Percentiles rank a stretch among this genome's conserved stretches.
These are phyloP conservation scores for Athalia cordata DNA, from an alignment of 2,888 invertebrate species.

Conservation along the genomic window DNA sequence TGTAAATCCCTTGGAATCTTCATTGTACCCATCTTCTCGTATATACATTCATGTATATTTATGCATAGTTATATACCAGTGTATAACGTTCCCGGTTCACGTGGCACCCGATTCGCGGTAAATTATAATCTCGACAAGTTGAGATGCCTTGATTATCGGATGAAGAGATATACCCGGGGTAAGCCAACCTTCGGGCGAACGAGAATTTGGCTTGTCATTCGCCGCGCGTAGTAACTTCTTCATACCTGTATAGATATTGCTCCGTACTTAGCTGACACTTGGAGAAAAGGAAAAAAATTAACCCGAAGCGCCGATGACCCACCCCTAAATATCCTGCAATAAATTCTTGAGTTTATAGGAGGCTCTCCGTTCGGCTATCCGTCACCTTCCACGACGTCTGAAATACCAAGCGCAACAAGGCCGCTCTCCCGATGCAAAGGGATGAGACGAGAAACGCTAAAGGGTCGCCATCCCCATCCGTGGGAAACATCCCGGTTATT, in stretches of 20 bases:
- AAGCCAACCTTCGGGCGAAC: too few relatives aligned
- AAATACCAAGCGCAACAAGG: constrained; percentile 17
- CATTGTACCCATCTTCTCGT: constrained; percentile 26
- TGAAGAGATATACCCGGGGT: background rate
- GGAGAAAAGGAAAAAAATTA: too few relatives aligned
- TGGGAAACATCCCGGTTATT: constrained; percentile 56
- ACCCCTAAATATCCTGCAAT: background rate
- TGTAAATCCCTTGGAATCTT: constrained; percentile 58
- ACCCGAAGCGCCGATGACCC: background rate
- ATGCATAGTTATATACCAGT: background rate
- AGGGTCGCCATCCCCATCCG: constrained; percentile 44
- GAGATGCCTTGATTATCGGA: constrained; percentile 45
- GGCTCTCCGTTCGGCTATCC: constrained; percentile 23
- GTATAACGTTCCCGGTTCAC: constrained; percentile 37
- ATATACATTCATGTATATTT: background rate
- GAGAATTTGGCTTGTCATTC: too few relatives aligned
- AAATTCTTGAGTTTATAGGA: constrained; percentile 13
- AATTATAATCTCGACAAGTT: constrained; percentile 58
- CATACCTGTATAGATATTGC: too few relatives aligned
- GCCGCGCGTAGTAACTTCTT: too few relatives aligned
- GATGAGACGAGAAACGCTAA: constrained; percentile 38
- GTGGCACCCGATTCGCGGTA: background rate
- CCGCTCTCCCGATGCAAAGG: constrained; percentile 39
- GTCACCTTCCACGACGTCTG: constrained; percentile 28
- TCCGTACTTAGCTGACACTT: too few relatives aligned